Percentiles rank a stretch among this genome's conserved stretches.
Conservation (phyloP, 2,113 vertebrate species). For the Esox niger region DNA sequence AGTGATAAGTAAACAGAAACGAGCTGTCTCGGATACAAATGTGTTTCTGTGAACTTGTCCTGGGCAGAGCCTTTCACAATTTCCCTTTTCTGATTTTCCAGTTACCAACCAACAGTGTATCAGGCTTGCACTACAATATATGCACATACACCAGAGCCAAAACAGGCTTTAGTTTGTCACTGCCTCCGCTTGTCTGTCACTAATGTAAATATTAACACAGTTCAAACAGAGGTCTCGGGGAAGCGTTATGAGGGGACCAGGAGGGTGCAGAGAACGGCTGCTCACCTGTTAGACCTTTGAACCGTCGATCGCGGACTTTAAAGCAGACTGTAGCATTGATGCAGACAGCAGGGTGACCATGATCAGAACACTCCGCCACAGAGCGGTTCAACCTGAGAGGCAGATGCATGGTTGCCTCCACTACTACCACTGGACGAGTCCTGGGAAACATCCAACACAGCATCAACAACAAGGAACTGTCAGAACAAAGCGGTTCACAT, state of each 20-base stretch:
- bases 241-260: not conserved
- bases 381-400: slow-evolving; percentile 79
- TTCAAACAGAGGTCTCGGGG: not conserved
- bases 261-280: not conserved
- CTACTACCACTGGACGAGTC: slow-evolving; percentile 87
- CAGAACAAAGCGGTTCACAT: slow-evolving; percentile 79
- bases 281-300: slow-evolving; percentile 83
- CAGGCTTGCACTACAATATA: too few relatives aligned
- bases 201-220: not conserved
- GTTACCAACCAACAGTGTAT: too few relatives aligned
- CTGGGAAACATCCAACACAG: slow-evolving; percentile 54
- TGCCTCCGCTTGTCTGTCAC: not conserved
- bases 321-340: slow-evolving; percentile 87
- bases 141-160: too few relatives aligned
- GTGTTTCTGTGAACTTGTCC: too few relatives aligned
- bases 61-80: too few relatives aligned
- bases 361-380: slow-evolving; percentile 74
- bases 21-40: too few relatives aligned
- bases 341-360: slow-evolving; percentile 76
- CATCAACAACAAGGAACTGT: not conserved
- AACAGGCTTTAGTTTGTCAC: not conserved
- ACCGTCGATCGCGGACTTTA: slow-evolving; percentile 76
- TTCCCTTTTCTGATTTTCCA: too few relatives aligned
- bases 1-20: not conserved
- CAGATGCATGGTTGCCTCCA: slow-evolving; percentile 79